phyloP scores from a whole-genome alignment of 1,140 invertebrate genomes.

The Drosophila pandora region DNA sequence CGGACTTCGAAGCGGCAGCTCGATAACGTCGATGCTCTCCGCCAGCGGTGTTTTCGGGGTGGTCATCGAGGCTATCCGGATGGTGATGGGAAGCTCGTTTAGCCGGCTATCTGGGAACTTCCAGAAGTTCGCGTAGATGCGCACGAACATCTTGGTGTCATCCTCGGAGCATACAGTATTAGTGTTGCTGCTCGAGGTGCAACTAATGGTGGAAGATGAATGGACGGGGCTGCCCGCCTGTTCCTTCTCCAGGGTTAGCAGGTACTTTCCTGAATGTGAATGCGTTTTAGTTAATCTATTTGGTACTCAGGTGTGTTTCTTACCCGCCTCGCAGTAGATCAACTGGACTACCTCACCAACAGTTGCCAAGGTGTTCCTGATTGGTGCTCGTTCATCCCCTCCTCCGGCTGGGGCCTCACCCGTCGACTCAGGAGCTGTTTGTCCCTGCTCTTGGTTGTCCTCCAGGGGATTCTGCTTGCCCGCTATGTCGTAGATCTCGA shows the following conservation, averaged over 20 bases:
- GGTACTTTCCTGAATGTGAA: constrained; percentile 62
- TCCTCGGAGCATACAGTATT: constrained; percentile 75
- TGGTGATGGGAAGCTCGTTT: constrained; percentile 77
- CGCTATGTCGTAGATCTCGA: constrained; percentile 79
- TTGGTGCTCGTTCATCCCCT: constrained; percentile 57
- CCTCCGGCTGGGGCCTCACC: constrained; percentile 7
- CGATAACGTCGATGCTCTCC: constrained; percentile 80
- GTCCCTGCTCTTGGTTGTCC: constrained; percentile 27
- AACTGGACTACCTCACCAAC: constrained; percentile 79
- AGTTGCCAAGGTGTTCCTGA: constrained; percentile 70
- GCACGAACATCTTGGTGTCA: constrained; percentile 81
- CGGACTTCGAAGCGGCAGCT: constrained; percentile 74
- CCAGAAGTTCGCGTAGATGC: constrained; percentile 82
- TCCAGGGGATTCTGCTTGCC: constrained; percentile 54
- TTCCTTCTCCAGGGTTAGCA: constrained; percentile 77
- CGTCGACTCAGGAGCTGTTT: background rate
- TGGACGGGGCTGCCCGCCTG: constrained; percentile 77
- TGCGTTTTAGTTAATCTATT: background rate
- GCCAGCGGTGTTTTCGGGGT: constrained; percentile 77
- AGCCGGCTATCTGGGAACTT: constrained; percentile 77
- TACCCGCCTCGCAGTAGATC: constrained; percentile 78
- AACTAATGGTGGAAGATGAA: constrained; percentile 76
- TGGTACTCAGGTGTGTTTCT: background rate
- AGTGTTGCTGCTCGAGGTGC: constrained; percentile 78
- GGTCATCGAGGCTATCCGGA: constrained; percentile 81